Evolutionary conservation across 1,140 invertebrate species (phyloP).

Genomic region (Pectinophora gossypiella): DNA sequence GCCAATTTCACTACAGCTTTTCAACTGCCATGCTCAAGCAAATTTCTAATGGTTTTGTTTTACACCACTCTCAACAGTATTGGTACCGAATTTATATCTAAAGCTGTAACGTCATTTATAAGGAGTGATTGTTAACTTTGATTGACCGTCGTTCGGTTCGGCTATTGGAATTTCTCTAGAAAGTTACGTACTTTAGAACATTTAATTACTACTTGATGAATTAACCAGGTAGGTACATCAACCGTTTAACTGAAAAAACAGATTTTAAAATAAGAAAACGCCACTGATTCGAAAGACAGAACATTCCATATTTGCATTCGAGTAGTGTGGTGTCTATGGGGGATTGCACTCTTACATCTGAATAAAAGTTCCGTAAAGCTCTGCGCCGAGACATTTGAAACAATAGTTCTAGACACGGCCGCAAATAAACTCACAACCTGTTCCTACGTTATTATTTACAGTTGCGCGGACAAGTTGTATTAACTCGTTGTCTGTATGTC

Average conservation of each 20-base stretch:
- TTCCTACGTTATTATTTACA: not conserved
- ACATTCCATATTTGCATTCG: too few species aligned
- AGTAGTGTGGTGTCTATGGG: not conserved
- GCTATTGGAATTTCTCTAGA: not conserved
- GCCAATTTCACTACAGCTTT: not conserved
- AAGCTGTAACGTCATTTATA: not conserved
- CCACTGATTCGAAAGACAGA: too few species aligned
- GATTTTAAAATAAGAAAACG: too few species aligned
- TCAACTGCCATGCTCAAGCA: not conserved
- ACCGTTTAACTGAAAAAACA: not conserved
- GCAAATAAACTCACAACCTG: not conserved
- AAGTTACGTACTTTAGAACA: not conserved
- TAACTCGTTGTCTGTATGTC: conserved; percentile 1
- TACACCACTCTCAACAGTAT: not conserved
- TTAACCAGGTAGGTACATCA: not conserved
- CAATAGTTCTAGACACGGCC: not conserved
- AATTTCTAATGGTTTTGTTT: not conserved
- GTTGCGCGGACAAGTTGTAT: not conserved
- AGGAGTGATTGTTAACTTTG: not conserved
- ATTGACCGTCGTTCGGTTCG: not conserved
- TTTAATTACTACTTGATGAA: not conserved
- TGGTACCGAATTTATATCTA: not conserved
- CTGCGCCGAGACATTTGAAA: not conserved
- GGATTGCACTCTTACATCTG: not conserved
- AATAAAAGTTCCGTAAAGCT: not conserved